These are phyloP conservation scores for Phodopus roborovskii DNA, from an alignment of 2,113 vertebrate genomes.

Conservation along the genomic window DNA sequence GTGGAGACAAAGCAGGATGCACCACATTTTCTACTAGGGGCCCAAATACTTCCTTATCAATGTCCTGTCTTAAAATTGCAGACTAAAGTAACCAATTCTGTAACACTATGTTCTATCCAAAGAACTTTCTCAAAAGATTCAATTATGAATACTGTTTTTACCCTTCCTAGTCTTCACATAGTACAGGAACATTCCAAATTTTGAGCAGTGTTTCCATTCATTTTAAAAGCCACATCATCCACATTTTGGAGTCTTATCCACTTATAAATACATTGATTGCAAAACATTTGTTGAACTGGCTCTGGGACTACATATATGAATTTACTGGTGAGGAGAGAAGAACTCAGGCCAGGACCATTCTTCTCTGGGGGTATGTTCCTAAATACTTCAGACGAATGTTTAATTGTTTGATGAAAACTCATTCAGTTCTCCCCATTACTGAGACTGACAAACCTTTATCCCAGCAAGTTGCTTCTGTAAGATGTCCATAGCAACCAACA, in stretches of 20 bases:
- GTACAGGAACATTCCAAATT: neutral
- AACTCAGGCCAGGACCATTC: too few relatives aligned
- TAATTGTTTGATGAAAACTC: neutral
- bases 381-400: neutral
- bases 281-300: neutral
- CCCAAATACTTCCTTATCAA: neutral
- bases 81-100: neutral
- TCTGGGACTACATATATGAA: neutral
- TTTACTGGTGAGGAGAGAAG: neutral
- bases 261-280: neutral
- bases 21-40: neutral
- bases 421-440: neutral
- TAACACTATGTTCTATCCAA: neutral
- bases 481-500: neutral
- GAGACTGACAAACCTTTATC: neutral
- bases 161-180: neutral
- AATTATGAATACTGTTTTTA: neutral
- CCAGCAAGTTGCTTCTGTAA: neutral
- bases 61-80: neutral
- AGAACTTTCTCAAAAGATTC: neutral
- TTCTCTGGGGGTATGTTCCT: neutral
- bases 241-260: rapidly evolving
- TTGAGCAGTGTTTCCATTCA: neutral
- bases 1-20: neutral
- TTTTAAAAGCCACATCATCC: neutral